Evolutionary conservation across 2,797 vertebrate genomes (phyloP).

Genomic region (Tarsius wallacei): DNA sequence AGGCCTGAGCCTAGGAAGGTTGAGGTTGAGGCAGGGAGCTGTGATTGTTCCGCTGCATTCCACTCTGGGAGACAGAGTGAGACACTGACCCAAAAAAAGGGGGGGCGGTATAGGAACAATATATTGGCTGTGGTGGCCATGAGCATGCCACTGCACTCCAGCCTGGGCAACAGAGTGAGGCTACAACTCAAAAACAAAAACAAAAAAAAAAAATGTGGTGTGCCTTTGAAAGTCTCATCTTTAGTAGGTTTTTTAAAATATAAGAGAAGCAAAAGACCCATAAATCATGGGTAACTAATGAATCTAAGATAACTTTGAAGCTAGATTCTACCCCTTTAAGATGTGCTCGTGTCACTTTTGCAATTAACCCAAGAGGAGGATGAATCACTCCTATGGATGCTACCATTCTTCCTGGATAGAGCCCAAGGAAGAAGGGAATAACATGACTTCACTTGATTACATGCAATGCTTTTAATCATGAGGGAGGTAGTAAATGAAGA

Average conservation of each 20-base stretch:
- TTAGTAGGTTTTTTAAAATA: not conserved
- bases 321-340: not conserved
- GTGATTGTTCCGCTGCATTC: too few relatives aligned
- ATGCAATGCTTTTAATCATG: not conserved
- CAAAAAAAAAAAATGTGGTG: too few relatives aligned
- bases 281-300: not conserved
- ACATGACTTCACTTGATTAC: not conserved
- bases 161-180: too few relatives aligned
- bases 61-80: too few relatives aligned
- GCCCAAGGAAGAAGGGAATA: not conserved
- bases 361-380: slow-evolving; percentile 18
- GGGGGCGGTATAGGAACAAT: not conserved
- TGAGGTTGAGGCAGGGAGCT: too few relatives aligned
- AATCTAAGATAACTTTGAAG: not conserved
- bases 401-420: not conserved
- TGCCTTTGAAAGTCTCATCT: not conserved
- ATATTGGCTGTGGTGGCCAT: not conserved
- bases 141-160: too few relatives aligned
- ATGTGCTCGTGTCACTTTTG: not conserved
- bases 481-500: not conserved
- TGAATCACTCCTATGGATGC: not conserved
- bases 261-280: not conserved
- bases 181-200: too few relatives aligned
- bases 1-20: too few relatives aligned
- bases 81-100: too few relatives aligned